A percentile compares a stretch with the other conserved stretches of the same genome.
Evolutionary conservation across 2,797 vertebrate species (phyloP).

Genomic region (Labeo calbasu): DNA sequence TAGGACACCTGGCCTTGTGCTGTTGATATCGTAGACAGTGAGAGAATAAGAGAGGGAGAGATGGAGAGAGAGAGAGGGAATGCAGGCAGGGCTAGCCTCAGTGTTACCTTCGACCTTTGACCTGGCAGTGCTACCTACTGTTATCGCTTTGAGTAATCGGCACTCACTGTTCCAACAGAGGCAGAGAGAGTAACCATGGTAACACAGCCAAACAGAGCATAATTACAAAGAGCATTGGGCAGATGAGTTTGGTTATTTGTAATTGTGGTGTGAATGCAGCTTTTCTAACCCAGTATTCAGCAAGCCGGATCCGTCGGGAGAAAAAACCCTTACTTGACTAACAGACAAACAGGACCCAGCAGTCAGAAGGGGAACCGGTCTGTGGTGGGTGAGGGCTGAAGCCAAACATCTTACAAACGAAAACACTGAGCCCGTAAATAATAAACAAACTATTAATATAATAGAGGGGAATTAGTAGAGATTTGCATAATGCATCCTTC

Average conservation of each 20-base stretch:
- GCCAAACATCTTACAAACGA: conserved; percentile 41
- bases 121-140: conserved; percentile 91
- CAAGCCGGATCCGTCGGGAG: conserved; percentile 85
- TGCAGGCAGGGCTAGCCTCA: conserved; percentile 87
- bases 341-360: conserved; percentile 79
- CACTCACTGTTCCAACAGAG: conserved; percentile 94
- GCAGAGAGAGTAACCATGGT: conserved; percentile 62
- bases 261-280: conserved; percentile 62
- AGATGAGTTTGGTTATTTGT: conserved; percentile 53
- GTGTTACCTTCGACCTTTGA: conserved; percentile 90
- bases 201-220: conserved; percentile 55
- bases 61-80: conserved; percentile 64
- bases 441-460: background rate
- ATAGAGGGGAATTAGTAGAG: background rate
- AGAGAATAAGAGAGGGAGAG: conserved; percentile 35
- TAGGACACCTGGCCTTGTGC: conserved; percentile 90
- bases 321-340: conserved; percentile 79
- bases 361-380: conserved; percentile 57
- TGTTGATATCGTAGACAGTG: conserved; percentile 69
- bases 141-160: conserved; percentile 99
- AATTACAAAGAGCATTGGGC: conserved; percentile 70
- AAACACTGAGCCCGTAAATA: background rate
- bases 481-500: background rate
- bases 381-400: conserved; percentile 44
- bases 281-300: conserved; percentile 64